Evolutionary conservation across 2,797 vertebrate species (phyloP).

Genomic region (Alfaro cultratus): DNA sequence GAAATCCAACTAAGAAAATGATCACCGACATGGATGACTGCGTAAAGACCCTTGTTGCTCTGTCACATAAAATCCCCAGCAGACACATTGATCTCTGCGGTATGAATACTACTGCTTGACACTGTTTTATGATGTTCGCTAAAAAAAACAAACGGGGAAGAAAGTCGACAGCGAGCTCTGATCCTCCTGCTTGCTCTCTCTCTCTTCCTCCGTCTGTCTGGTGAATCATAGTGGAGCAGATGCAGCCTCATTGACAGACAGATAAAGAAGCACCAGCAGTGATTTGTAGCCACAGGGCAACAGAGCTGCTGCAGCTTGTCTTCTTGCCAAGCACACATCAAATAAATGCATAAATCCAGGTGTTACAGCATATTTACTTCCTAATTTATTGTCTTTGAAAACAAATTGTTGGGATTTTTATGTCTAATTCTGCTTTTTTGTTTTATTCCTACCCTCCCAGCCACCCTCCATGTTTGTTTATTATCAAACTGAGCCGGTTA

Average conservation of each 20-base stretch:
- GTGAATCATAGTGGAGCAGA: conserved; percentile 63
- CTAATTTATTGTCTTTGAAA: conserved; percentile 33
- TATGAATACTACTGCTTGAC: neutral
- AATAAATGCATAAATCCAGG: conserved; percentile 21
- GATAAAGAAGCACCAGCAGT: conserved; percentile 60
- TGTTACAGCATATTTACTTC: conserved; percentile 22
- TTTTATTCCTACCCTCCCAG: neutral
- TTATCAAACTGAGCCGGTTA: conserved; percentile 40
- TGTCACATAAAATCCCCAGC: neutral
- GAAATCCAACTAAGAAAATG: neutral
- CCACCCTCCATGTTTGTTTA: conserved; percentile 44
- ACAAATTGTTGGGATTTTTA: conserved; percentile 26
- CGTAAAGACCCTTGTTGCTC: neutral
- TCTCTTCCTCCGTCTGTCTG: conserved; percentile 20
- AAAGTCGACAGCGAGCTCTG: conserved; percentile 23
- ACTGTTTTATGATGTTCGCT: conserved; percentile 24
- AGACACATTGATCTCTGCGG: neutral
- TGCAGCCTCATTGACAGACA: conserved; percentile 64
- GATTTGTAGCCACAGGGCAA: conserved; percentile 55
- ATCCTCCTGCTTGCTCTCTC: conserved; percentile 14
- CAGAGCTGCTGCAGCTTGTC: conserved; percentile 62
- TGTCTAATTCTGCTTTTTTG: conserved; percentile 24
- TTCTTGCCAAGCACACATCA: conserved; percentile 49
- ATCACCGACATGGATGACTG: neutral
- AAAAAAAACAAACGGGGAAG: conserved; percentile 25